Evolutionary conservation across 30 jellyfish, hydroid and myxozoan genomes (phyloP).

Genomic region (Hydractinia echinata): DNA sequence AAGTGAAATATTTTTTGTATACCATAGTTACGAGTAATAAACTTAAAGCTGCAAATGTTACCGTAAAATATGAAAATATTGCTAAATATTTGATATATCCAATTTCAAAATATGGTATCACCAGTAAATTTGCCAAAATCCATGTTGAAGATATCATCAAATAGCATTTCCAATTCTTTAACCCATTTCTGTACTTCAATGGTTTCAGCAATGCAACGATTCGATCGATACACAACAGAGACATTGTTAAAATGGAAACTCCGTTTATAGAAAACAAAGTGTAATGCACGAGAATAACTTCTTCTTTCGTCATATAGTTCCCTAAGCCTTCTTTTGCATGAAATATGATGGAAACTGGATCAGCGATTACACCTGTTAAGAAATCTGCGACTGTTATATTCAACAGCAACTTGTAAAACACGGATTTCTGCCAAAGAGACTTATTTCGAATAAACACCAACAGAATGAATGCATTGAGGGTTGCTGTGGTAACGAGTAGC

Average conservation of each 20-base stretch:
- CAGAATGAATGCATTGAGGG: constrained; percentile 15
- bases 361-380: constrained; percentile 32
- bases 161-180: background rate
- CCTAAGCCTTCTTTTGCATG: constrained; percentile 27
- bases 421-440: background rate
- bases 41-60: constrained; percentile 9
- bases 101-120: constrained; percentile 15
- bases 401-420: constrained; percentile 22
- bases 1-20: background rate
- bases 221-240: constrained; percentile 35
- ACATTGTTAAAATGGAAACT: constrained; percentile 34
- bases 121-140: constrained; percentile 14
- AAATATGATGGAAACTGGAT: constrained; percentile 17
- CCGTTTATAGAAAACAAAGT: constrained; percentile 26
- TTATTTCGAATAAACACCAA: constrained; percentile 4
- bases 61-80: constrained; percentile 35
- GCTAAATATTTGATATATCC: constrained; percentile 35
- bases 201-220: constrained; percentile 29
- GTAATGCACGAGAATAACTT: background rate
- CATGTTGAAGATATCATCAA: constrained; percentile 18
- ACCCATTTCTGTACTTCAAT: constrained; percentile 20
- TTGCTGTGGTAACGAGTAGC: background rate
- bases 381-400: constrained; percentile 38
- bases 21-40: background rate
- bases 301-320: background rate